Percentiles rank a stretch among this genome's conserved stretches.
phyloP scores from a whole-genome alignment of 2,113 vertebrate species.

The Colinus virginianus region DNA sequence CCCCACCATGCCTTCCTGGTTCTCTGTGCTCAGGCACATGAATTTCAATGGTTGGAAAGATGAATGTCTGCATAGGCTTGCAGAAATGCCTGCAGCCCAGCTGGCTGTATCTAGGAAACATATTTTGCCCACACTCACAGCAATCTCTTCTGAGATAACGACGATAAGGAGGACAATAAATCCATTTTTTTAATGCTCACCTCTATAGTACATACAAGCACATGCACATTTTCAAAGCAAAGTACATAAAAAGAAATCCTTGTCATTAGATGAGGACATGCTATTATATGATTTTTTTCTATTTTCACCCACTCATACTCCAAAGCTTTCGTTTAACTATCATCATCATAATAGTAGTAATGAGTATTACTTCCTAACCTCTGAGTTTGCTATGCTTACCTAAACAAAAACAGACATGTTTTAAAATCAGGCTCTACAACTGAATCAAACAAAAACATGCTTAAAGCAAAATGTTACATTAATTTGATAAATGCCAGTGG shows the following conservation, averaged over 20 bases:
- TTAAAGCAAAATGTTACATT: neutral
- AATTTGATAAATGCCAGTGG: neutral
- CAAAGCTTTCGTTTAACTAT: slow-evolving; percentile 10
- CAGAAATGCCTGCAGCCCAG: neutral
- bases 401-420: slow-evolving; percentile 31
- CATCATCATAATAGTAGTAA: slow-evolving; percentile 4
- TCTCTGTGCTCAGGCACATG: neutral
- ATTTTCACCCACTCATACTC: neutral
- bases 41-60: neutral
- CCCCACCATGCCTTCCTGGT: accelerated
- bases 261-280: neutral
- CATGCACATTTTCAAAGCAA: neutral
- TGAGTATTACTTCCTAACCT: slow-evolving; percentile 20
- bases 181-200: neutral
- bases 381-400: neutral
- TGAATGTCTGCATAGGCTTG: neutral
- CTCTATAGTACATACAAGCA: neutral
- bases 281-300: neutral
- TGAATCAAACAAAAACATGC: neutral
- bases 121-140: neutral
- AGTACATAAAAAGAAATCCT: neutral
- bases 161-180: neutral
- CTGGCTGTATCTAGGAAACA: neutral
- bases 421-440: neutral
- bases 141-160: neutral